phyloP scores from a whole-genome alignment of 2,113 vertebrate genomes.

The Macquaria ambigua region DNA sequence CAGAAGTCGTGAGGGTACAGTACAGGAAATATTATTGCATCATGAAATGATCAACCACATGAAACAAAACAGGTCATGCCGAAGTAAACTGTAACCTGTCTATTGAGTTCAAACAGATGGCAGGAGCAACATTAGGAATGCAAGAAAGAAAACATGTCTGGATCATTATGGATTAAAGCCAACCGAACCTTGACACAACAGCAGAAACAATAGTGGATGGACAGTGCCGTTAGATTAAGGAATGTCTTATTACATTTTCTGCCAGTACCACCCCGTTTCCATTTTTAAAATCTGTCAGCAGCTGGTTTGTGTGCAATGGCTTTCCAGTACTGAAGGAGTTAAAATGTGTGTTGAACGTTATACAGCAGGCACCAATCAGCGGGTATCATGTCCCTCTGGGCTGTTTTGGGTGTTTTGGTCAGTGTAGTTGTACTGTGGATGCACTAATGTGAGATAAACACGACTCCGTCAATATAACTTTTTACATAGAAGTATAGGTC shows the following conservation, averaged over 20 bases:
- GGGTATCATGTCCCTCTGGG: neutral
- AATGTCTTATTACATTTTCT: neutral
- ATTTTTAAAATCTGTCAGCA: neutral
- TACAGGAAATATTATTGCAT: slow-evolving; percentile 13
- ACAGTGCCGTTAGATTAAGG: neutral
- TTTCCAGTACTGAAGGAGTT: neutral
- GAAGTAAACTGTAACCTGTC: slow-evolving; percentile 38
- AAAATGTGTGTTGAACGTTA: slow-evolving; percentile 5
- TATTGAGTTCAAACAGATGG: slow-evolving; percentile 37
- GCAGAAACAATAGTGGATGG: slow-evolving; percentile 5
- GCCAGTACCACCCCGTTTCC: neutral
- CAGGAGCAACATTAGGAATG: neutral
- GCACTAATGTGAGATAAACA: neutral
- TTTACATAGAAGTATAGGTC: neutral
- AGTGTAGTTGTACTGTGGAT: neutral
- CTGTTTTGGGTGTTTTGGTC: neutral
- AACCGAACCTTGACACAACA: neutral
- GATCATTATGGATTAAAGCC: slow-evolving; percentile 18
- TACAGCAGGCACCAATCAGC: neutral
- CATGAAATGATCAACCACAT: slow-evolving; percentile 25
- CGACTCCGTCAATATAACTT: neutral
- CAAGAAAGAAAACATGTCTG: neutral
- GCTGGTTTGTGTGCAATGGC: neutral
- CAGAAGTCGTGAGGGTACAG: slow-evolving; percentile 21
- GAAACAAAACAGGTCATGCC: slow-evolving; percentile 37